Percentiles rank a stretch among this genome's conserved stretches.
Conservation (phyloP, 2,888 invertebrate species). For the Euzophera pinguis region DNA sequence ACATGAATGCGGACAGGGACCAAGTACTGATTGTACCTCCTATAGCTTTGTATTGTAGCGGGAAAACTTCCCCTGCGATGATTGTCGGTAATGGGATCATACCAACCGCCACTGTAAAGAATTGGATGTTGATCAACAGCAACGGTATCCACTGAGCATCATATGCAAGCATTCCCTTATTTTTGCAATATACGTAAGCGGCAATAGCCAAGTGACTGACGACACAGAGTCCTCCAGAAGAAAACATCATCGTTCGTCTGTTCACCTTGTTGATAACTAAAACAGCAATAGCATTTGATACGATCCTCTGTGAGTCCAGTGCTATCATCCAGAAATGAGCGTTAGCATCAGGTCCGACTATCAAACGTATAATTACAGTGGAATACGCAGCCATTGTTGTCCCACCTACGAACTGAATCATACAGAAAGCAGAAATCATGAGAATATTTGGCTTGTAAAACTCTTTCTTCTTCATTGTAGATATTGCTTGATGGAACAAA, state of each 20-base stretch:
- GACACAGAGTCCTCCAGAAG: conserved; percentile 79
- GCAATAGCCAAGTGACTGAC: conserved; percentile 76
- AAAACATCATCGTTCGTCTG: conserved; percentile 79
- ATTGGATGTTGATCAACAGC: conserved; percentile 73
- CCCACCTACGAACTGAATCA: conserved; percentile 83
- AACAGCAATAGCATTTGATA: conserved; percentile 80
- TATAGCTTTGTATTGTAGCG: conserved; percentile 78
- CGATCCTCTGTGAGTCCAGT: conserved; percentile 80
- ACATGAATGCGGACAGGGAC: conserved; percentile 78
- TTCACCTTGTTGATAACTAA: conserved; percentile 78
- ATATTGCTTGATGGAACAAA: conserved; percentile 19
- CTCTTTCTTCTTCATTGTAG: conserved; percentile 47
- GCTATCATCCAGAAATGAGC: conserved; percentile 82
- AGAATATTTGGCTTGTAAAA: conserved; percentile 79
- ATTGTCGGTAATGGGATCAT: conserved; percentile 83
- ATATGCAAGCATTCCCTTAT: conserved; percentile 34
- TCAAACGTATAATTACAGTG: conserved; percentile 76
- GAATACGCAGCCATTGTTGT: conserved; percentile 84
- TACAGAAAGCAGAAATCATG: conserved; percentile 79
- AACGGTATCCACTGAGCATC: conserved; percentile 65
- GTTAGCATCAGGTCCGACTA: conserved; percentile 78
- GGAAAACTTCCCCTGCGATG: conserved; percentile 84
- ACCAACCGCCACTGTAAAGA: conserved; percentile 77
- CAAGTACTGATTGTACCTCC: conserved; percentile 81
- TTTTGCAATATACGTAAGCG: conserved; percentile 49